Base-by-base conservation (phyloP, 2,888 invertebrate genomes). In the Eubasilissa splendida region DNA sequence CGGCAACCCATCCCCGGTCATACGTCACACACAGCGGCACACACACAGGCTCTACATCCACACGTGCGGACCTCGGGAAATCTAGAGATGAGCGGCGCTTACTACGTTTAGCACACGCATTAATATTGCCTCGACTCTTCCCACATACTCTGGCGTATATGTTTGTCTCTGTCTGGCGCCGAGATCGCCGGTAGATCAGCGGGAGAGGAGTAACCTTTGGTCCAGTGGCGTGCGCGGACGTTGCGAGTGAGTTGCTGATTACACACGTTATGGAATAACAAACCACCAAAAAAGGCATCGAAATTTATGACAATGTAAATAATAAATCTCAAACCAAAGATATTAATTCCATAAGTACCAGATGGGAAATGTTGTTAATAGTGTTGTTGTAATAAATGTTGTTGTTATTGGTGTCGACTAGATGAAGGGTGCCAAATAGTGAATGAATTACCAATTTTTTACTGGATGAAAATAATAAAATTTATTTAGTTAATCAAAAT, bases 151-250 rank as follows among this genome's bases (percentile, higher is more conserved):
- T 31, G 11, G 1, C n/a, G 56, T n/a, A 10, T 75, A 76, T 56
- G 59, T 56, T n/a, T 10, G 14, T 81, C 74, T 74, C 74, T 11
- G 54, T 75, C 75, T 54, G 56, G 22, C 65, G 65, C 10, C 74
- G 74, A 70, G 65, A 79, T 75, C 65, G 74, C 80, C 80, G 66
- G 58, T 54, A 14, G 73, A 53, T 54, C 65, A 11, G 70, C 66
- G 74, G 63, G 77, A 74, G 77, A 71, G 80, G 71, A 77, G 74
- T 80, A 81, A 81, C 81, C 81, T 81, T 81, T 81, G 81, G 76
- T 76, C 76, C 42, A 42, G 42, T 42, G 42, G 42, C 42, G 42
- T 42, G 42, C 42, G 42, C 7, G 42, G 42, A 42, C 42, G 42
- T 42, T 7, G 76, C 70, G 70, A 42, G 42, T 4, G 42, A 42